These are phyloP conservation scores for Ochlodes sylvanus DNA, from an alignment of 2,888 invertebrate species.

Conservation along the genomic window DNA sequence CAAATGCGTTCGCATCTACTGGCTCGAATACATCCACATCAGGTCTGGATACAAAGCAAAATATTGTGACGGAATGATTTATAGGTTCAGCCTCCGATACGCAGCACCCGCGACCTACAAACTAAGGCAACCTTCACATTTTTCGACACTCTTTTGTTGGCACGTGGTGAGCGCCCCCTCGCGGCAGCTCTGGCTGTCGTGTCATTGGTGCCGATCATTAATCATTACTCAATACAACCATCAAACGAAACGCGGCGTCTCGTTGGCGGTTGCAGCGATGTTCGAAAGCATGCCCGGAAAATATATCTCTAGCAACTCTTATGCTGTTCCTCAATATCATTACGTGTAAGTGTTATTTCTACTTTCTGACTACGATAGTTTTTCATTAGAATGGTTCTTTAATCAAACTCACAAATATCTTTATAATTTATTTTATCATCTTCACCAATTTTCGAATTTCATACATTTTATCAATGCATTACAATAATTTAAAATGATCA, in stretches of 20 bases:
- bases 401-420: conserved; percentile 65
- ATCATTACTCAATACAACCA: conserved; percentile 82
- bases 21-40: conserved; percentile 50
- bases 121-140: conserved; percentile 82
- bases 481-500: conserved; percentile 84
- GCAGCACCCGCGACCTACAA: conserved; percentile 77
- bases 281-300: conserved; percentile 47
- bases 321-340: conserved; percentile 24
- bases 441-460: conserved; percentile 82
- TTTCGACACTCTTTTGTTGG: conserved; percentile 81
- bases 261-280: conserved; percentile 70
- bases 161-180: conserved; percentile 75
- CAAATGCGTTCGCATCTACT: conserved; percentile 16
- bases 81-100: conserved; percentile 77
- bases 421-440: conserved; percentile 84
- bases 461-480: conserved; percentile 83
- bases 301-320: conserved; percentile 38
- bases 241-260: conserved; percentile 70
- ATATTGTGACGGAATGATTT: conserved; percentile 79
- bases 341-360: neutral
- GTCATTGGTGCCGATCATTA: conserved; percentile 78
- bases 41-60: conserved; percentile 65
- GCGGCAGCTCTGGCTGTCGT: conserved; percentile 77
- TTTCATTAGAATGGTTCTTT: neutral
- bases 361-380: neutral